Base-by-base conservation (phyloP, 2,888 invertebrate species). In the Pseudoips prasinana region DNA sequence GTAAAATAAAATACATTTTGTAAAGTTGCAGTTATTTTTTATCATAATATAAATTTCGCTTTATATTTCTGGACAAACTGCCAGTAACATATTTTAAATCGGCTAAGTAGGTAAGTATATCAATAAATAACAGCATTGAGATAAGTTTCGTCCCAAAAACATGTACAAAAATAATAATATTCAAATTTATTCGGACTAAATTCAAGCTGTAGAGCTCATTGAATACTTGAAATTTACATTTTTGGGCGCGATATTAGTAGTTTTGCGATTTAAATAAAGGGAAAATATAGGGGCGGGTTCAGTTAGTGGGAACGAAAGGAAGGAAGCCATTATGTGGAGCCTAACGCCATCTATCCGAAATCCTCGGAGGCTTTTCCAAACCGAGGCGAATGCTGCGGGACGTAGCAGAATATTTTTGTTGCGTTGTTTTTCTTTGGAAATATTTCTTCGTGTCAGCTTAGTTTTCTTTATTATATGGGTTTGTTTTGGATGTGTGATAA, bases 291-390 rank as follows among this genome's bases (percentile, higher is more conserved):
- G 39, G 55, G 50, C 36, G 39, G 39, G 33, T 39, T 39, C 54
- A 55, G 59, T 63, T 56, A 46, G 50, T 42, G 55, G 62, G 44
- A 49, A 58, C 50, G 47, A 55, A 58, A 55, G 58, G 58, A 57
- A 58, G 70, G 70, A 69, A 64, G 66, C 67, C 63, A 79, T 83
- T 81, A 80, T 54, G 66, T 61, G 70, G 56, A 73, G 67, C 73
- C 74, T 80, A 87, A 80, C 87, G 87, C 87, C 87, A 87, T 87
- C 87, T 87, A 86, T 84, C 81, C 76, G 47, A 82, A 78, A 80
- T 76, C 81, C 80, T 77, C 72, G 78, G 86, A 87, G 87, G 86
- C 80, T 87, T 82, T 85, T 82, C 69, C 75, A 59, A 69, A 71
- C 65, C 62, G 46, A 37, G 76, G 66, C 74, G 75, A 82, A 83